Conservation (phyloP, 2,888 invertebrate genomes). For the Calameuta idolon region DNA sequence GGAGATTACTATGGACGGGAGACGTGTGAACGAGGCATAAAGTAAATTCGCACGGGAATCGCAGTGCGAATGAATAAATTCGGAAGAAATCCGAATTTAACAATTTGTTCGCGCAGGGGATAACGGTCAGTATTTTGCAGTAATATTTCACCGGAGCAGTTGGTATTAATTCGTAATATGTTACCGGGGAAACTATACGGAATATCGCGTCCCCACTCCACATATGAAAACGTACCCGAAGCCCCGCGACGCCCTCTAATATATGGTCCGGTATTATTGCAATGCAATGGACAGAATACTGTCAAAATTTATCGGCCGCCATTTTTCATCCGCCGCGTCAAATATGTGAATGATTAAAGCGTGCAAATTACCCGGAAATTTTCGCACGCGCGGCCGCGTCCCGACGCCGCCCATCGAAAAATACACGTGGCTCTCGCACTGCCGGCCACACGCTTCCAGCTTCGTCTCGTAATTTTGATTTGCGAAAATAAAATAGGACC, state of each 20-base stretch:
- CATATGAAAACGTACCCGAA: conserved; percentile 27
- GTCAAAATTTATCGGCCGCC: conserved; percentile 67
- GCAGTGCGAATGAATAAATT: conserved; percentile 41
- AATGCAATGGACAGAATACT: conserved; percentile 68
- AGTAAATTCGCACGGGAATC: conserved; percentile 21
- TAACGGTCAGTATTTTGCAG: conserved; percentile 67
- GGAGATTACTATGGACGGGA: background rate
- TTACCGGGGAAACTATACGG: conserved; percentile 66
- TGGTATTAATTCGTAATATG: conserved; percentile 68
- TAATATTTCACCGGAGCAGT: conserved; percentile 68
- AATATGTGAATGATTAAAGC: conserved; percentile 66
- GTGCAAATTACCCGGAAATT: conserved; percentile 61
- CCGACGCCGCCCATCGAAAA: background rate
- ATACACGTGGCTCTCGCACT: background rate
- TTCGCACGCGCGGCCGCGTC: conserved; percentile 32
- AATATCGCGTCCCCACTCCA: conserved; percentile 36
- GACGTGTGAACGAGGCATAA: background rate
- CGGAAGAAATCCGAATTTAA: conserved; percentile 55
- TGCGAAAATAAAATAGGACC: background rate
- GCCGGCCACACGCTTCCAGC: background rate
- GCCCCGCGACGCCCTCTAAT: conserved; percentile 59
- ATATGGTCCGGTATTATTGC: conserved; percentile 68
- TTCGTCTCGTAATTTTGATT: background rate
- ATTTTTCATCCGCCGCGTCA: conserved; percentile 66
- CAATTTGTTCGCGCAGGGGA: conserved; percentile 55